Conservation (phyloP, 37 sponge, comb jelly and placozoan genomes). For the Bolinopsis microptera region DNA sequence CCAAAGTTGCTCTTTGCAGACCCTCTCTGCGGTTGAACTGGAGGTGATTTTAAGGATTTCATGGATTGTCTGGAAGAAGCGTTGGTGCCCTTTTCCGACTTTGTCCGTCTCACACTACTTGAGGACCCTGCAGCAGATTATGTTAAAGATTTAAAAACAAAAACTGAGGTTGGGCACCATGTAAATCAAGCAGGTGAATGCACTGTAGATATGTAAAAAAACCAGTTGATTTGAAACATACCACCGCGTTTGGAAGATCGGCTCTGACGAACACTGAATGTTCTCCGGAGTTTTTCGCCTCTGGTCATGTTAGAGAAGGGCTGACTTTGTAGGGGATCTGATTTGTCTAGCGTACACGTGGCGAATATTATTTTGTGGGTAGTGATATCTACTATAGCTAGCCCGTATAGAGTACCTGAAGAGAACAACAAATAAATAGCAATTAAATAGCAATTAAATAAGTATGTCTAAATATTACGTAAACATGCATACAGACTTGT, state of each 20-base stretch:
- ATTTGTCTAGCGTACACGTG: conserved; percentile 27
- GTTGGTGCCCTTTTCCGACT: conserved; percentile 20
- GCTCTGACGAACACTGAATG: conserved; percentile 39
- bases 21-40: background rate
- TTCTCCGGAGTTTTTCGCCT: conserved; percentile 58
- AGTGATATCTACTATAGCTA: conserved; percentile 43
- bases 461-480: too few species aligned
- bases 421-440: background rate
- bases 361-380: conserved; percentile 32
- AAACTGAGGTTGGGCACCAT: too few species aligned
- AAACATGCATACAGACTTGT: too few species aligned
- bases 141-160: too few species aligned
- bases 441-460: background rate
- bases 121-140: background rate
- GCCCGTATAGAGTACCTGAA: conserved; percentile 35
- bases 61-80: background rate
- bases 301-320: conserved; percentile 54
- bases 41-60: conserved; percentile 19
- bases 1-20: background rate
- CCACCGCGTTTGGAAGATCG: conserved; percentile 12
- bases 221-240: too few species aligned
- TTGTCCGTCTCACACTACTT: background rate
- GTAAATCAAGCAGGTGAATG: too few species aligned
- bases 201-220: too few species aligned
- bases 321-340: background rate